Evolutionary conservation across 2,888 invertebrate genomes (phyloP), one percentile per base, ranked within the genome.

Genomic region (Ochlodes sylvanus): DNA sequence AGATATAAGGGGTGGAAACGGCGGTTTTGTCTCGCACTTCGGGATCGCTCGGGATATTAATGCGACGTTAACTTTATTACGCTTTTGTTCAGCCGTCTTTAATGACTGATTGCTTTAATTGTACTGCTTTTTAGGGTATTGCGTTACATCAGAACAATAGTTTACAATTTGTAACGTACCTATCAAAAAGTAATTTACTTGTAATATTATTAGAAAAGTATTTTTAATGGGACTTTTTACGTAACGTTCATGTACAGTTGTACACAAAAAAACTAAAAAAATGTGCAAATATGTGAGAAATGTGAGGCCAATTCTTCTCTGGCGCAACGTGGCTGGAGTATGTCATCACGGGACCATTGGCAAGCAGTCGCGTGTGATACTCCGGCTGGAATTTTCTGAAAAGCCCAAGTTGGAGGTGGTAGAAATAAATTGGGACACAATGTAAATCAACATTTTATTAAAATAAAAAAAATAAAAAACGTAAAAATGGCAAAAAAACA

Each of bases 1-100:
- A 86, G 88, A 86, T 88, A 85, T 82, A 83, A 87, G 83, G 89
- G 88, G 84, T 80, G 77, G 79, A 74, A 72, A 76, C 84, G 79
- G 85, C 77, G 85, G 88, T 84, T 84, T 85, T 82, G 85, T 84
- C 83, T 78, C 79, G 69, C 63, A 70, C 72, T 74, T 71, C 72
- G 69, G 71, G 74, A 74, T 72, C 71, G 74, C 73, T 73, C 71
- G 70, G 70, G 74, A 73, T 76, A 77, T 76, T 78, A 73, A 75
- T 73, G 77, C 73, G 71, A 74, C 69, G 72, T 74, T 75, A 73
- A 77, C 74, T 76, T 77, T 72, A 70, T 74, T 76, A 71, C 72
- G 70, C 69, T 70, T 72, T 73, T 72, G 72, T 74, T 74, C 47
- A 41, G 61, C 41, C 63, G 64, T 62, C 60, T 61, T 68, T 68